Evolutionary conservation across 2,113 vertebrate species (phyloP), one percentile per base, ranked within the genome.

Genomic region (Eublepharis macularius): DNA sequence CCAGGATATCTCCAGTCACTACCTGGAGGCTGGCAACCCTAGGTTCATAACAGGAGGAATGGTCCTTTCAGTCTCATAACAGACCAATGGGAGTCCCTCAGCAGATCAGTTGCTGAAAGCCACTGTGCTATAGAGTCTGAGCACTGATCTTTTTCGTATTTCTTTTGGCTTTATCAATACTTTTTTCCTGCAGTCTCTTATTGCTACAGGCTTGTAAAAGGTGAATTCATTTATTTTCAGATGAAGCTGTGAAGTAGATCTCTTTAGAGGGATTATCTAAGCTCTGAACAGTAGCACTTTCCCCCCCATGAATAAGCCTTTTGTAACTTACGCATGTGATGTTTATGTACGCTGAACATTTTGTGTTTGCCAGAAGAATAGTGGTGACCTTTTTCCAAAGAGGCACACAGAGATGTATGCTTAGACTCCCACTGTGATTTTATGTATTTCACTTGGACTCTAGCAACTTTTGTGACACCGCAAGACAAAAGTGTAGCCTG

Each of bases 281-380:
- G 17, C 68, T 74, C 54, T 26, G 39, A 45, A 72, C 32, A 54
- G 29, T 72, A 24, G 17, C 49, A 36, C 26, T 7, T 9, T 26
- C 60, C 60, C 60, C 29, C 6, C 39, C 12, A 39, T 47, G 68
- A 82, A 79, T 32, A 65, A 75, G 68, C 68, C 63, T 89, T 85
- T 79, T 82, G n/a, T 72, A 89, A 45, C 29, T 68, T 86, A 36
- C n/a, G 68, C 75, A 49, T 82, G 43, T 78, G 47, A 45, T 76
- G 57, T 80, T 79, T 79, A 77, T 86, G 45, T 82, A 60, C 60
- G 57, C 68, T 74, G 39, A 74, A 80, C 34, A 19, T 76, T 72
- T 60, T 63, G 12, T 19, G 47, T 76, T 75, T 86, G 34, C 60
- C 70, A 69, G 54, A 57, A 69, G 76, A 83, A 41, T 51, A 70